Conservation (phyloP, 2,113 vertebrate species). For the Larimichthys crocea region DNA sequence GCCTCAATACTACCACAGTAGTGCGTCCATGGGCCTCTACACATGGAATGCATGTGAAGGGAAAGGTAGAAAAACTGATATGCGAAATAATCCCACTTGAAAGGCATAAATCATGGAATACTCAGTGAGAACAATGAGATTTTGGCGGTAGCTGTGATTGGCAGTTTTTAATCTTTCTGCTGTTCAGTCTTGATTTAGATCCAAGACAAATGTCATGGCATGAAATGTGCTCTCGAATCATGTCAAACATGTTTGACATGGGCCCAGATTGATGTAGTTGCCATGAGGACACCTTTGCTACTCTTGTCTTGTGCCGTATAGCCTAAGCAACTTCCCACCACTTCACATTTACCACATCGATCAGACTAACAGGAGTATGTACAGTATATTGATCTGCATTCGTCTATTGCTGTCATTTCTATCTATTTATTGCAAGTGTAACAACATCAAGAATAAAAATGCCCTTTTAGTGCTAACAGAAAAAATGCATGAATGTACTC, state of each 20-base stretch:
- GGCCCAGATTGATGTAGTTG: conserved; percentile 48
- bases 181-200: conserved; percentile 57
- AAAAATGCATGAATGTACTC: background rate
- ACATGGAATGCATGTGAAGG: conserved; percentile 67
- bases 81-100: conserved; percentile 55
- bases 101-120: conserved; percentile 55
- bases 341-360: conserved; percentile 28
- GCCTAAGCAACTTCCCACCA: conserved; percentile 24
- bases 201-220: conserved; percentile 49
- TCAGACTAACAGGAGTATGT: conserved; percentile 5
- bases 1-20: conserved; percentile 57
- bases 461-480: background rate
- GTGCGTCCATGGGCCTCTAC: conserved; percentile 47
- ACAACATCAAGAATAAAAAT: conserved; percentile 1
- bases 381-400: conserved; percentile 19
- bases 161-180: conserved; percentile 63
- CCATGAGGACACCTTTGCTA: conserved; percentile 36
- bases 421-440: background rate
- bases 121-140: conserved; percentile 40
- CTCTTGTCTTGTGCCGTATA: conserved; percentile 28
- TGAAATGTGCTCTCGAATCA: conserved; percentile 61
- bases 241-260: conserved; percentile 61
- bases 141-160: conserved; percentile 57
- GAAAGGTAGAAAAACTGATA: conserved; percentile 57
- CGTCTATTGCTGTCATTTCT: background rate